Conservation (phyloP, 2,113 vertebrate species). For the Leptocoma aspasia region DNA sequence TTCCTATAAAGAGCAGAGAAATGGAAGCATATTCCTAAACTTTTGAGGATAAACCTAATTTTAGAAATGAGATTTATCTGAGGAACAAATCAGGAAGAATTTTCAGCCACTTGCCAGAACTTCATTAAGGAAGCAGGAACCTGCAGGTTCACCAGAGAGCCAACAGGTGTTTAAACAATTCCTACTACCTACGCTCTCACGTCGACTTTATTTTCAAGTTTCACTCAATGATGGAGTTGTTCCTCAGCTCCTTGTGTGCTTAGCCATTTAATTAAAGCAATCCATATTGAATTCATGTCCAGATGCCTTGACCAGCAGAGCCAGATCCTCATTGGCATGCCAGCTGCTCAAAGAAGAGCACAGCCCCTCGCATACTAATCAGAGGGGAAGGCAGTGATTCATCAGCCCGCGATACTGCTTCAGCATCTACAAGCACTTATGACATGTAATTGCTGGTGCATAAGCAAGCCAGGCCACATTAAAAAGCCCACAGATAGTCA, state of each 20-base stretch:
- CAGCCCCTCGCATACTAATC: conserved; percentile 80
- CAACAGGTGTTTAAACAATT: conserved; percentile 56
- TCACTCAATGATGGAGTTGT: conserved; percentile 81
- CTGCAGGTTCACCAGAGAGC: background rate
- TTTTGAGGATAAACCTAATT: background rate
- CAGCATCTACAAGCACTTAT: conserved; percentile 86
- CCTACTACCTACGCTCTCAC: conserved; percentile 19
- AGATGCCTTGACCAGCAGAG: conserved; percentile 82
- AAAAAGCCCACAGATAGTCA: conserved; percentile 86
- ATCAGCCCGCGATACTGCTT: conserved; percentile 76
- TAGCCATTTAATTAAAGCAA: conserved; percentile 85
- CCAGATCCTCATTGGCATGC: conserved; percentile 82
- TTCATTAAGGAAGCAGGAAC: background rate
- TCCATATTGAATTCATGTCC: conserved; percentile 85
- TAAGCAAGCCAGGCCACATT: conserved; percentile 85
- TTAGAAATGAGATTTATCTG: background rate
- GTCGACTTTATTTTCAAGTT: conserved; percentile 76
- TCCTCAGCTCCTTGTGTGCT: conserved; percentile 78
- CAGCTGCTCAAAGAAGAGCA: conserved; percentile 79
- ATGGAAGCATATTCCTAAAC: conserved; percentile 2
- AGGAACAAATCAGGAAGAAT: background rate
- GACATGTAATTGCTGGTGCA: conserved; percentile 86
- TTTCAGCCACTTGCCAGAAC: conserved; percentile 7
- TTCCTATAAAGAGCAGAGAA: background rate
- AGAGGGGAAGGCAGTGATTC: conserved; percentile 79